Conservation (phyloP, 1,140 invertebrate genomes). For the Hylaeus anthracinus region DNA sequence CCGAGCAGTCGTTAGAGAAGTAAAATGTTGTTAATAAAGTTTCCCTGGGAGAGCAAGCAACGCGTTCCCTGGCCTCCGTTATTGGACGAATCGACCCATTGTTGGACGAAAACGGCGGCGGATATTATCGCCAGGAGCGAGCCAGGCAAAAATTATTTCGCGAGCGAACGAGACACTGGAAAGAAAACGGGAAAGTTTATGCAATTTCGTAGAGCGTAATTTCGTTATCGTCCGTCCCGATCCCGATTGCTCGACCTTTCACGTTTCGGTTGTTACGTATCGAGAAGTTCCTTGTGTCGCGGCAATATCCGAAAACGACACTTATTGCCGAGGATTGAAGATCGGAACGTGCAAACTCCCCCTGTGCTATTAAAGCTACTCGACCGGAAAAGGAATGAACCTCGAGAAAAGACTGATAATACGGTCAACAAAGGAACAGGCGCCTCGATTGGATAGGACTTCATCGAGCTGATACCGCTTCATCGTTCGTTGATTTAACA, state of each 20-base stretch:
- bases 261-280: constrained; percentile 31
- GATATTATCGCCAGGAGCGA: background rate
- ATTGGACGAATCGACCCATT: constrained; percentile 3
- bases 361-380: constrained; percentile 3
- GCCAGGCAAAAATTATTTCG: background rate
- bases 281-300: background rate
- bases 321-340: constrained; percentile 25
- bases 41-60: background rate
- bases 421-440: background rate
- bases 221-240: constrained; percentile 12
- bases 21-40: constrained; percentile 31
- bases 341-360: constrained; percentile 12
- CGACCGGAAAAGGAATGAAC: constrained; percentile 4
- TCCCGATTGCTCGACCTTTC: constrained; percentile 10
- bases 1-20: constrained; percentile 12
- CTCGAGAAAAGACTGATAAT: background rate
- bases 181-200: background rate
- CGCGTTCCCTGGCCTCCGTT: background rate
- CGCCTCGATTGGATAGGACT: background rate
- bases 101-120: background rate
- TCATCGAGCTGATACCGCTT: no score
- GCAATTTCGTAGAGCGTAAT: background rate
- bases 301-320: constrained; percentile 32
- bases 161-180: background rate
- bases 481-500: no score